Conservation (phyloP, 2,797 vertebrate genomes). For the Siniperca undulata region DNA sequence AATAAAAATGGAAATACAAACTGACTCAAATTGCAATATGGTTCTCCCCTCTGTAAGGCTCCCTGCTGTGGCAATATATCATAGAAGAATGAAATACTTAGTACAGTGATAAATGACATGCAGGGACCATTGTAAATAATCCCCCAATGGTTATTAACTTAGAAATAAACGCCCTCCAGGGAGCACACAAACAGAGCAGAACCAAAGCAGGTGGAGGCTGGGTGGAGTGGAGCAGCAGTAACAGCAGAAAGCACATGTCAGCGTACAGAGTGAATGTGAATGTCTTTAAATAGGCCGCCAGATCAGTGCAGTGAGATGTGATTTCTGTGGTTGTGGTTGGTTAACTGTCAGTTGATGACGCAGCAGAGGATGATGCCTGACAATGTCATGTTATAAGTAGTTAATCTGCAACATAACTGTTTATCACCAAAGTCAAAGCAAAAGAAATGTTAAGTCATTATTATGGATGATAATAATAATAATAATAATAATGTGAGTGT, state of each 20-base stretch:
- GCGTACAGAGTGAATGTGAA: conserved; percentile 27
- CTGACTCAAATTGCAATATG: conserved; percentile 7
- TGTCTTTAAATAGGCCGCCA: conserved; percentile 46
- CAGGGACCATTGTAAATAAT: conserved; percentile 62
- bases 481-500: neutral
- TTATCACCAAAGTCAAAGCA: neutral
- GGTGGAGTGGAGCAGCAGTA: conserved; percentile 58
- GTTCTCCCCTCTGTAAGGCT: neutral
- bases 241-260: conserved; percentile 48
- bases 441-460: neutral
- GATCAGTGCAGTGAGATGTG: conserved; percentile 55
- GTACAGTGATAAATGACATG: conserved; percentile 52
- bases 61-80: conserved; percentile 28
- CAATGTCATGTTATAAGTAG: neutral
- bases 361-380: conserved; percentile 20
- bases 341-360: conserved; percentile 24
- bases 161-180: conserved; percentile 63
- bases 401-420: neutral
- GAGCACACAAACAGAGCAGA: conserved; percentile 54
- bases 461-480: neutral
- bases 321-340: conserved; percentile 38
- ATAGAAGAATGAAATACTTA: conserved; percentile 41
- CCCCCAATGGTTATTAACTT: conserved; percentile 65
- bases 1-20: conserved; percentile 38
- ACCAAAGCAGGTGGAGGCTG: conserved; percentile 61